A percentile compares a stretch with the other conserved stretches of the same genome.
These are phyloP conservation scores for Pangasius krempfi DNA, from an alignment of 2,797 vertebrate genomes.

Conservation along the genomic window DNA sequence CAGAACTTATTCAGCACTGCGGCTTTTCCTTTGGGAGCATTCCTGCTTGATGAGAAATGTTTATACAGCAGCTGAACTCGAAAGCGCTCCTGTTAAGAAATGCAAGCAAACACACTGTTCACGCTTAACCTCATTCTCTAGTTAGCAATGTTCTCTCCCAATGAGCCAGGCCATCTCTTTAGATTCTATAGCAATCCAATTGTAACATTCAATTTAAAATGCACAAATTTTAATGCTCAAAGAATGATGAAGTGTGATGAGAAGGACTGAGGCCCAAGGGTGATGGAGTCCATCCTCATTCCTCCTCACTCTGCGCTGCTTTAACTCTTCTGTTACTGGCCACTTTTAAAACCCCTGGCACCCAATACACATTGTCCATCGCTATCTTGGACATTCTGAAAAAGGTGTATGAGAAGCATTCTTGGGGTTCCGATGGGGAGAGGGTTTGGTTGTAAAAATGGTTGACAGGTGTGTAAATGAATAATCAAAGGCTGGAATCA, in stretches of 20 bases:
- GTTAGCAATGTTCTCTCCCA: not conserved
- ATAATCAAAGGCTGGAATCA: not conserved
- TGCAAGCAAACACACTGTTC: constrained; percentile 31
- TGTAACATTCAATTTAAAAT: not conserved
- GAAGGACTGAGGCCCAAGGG: constrained; percentile 52
- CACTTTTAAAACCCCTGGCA: constrained; percentile 23
- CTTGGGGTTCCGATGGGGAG: not conserved
- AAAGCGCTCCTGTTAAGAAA: constrained; percentile 20
- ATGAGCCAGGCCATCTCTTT: not conserved
- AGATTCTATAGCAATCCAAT: not conserved
- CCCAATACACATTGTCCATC: not conserved
- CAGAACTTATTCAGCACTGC: constrained; percentile 32
- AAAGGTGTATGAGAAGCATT: not conserved
- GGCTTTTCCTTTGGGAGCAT: constrained; percentile 38
- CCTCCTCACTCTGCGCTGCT: constrained; percentile 31
- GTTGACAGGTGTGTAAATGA: not conserved
- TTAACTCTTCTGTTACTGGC: constrained; percentile 41
- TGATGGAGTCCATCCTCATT: constrained; percentile 56
- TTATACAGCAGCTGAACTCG: constrained; percentile 45
- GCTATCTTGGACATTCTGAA: not conserved
- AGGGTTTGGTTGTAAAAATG: not conserved
- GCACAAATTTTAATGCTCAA: constrained; percentile 53
- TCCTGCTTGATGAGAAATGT: constrained; percentile 51
- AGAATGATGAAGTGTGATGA: constrained; percentile 62
- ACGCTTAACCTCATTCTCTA: constrained; percentile 13